phyloP scores from a whole-genome alignment of 2,888 invertebrate species.

The Lasioglossum malachurum region DNA sequence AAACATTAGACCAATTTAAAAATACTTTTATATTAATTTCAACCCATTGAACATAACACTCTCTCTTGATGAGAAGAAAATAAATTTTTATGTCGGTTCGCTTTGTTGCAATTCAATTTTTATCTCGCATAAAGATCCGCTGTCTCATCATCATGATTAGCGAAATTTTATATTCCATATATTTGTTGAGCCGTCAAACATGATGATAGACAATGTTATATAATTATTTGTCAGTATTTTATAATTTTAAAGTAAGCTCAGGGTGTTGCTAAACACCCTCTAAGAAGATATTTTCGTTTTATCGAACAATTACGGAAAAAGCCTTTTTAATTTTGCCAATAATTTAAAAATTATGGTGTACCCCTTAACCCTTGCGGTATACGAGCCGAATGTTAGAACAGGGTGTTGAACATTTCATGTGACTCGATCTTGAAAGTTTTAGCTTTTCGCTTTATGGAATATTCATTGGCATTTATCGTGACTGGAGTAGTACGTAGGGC shows the following conservation, averaged over 20 bases:
- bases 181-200: not conserved
- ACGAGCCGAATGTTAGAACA: not conserved
- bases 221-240: not conserved
- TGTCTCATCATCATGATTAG: too few relatives aligned
- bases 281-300: not conserved
- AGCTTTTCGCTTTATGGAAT: not conserved
- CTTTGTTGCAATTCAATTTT: too few relatives aligned
- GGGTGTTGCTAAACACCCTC: not conserved
- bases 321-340: not conserved
- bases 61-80: too few relatives aligned
- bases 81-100: too few relatives aligned
- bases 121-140: too few relatives aligned
- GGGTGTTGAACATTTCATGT: not conserved
- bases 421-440: not conserved
- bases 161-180: too few relatives aligned
- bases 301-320: not conserved
- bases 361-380: not conserved
- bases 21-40: too few relatives aligned
- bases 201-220: not conserved
- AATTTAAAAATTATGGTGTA: not conserved
- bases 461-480: not conserved
- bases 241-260: not conserved
- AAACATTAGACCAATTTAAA: too few relatives aligned
- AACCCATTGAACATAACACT: too few relatives aligned
- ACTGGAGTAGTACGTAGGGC: not conserved